Conservation (phyloP, 2,888 invertebrate genomes). For the Andrena dorsata region DNA sequence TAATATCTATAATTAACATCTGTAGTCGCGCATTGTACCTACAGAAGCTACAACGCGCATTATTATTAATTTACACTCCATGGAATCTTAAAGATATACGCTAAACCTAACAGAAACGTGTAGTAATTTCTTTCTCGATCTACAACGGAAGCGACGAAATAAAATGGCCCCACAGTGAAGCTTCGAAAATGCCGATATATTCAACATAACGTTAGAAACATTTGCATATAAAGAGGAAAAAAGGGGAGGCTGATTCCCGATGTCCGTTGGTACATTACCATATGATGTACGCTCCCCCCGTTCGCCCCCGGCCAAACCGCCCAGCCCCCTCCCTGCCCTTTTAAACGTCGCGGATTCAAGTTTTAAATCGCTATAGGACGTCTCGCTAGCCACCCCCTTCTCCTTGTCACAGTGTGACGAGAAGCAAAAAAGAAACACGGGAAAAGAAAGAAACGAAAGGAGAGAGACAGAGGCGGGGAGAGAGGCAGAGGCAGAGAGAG, state of each 20-base stretch:
- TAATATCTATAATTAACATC: slow-evolving; percentile 1
- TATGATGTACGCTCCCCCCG: slow-evolving; percentile 81
- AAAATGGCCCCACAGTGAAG: neutral
- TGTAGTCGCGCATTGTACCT: neutral
- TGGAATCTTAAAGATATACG: neutral
- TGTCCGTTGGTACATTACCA: slow-evolving; percentile 79
- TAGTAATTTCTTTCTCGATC: neutral
- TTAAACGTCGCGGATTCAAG: slow-evolving; percentile 71
- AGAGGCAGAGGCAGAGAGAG: slow-evolving; percentile 12
- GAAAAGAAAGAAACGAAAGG: slow-evolving; percentile 53
- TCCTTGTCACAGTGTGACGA: slow-evolving; percentile 33
- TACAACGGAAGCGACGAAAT: neutral
- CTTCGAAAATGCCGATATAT: neutral
- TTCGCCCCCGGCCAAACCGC: slow-evolving; percentile 53
- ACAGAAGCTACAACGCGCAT: no score
- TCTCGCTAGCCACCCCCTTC: slow-evolving; percentile 64
- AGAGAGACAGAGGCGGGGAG: no score
- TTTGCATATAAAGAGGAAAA: slow-evolving; percentile 22
- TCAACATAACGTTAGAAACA: slow-evolving; percentile 7
- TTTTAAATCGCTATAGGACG: slow-evolving; percentile 78
- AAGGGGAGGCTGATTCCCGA: slow-evolving; percentile 48
- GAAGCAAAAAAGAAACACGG: slow-evolving; percentile 25
- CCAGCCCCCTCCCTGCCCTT: slow-evolving; percentile 53
- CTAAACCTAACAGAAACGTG: neutral
- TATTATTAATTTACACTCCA: neutral